phyloP scores from a whole-genome alignment of 1,140 invertebrate species.

The Drosophila serrata region DNA sequence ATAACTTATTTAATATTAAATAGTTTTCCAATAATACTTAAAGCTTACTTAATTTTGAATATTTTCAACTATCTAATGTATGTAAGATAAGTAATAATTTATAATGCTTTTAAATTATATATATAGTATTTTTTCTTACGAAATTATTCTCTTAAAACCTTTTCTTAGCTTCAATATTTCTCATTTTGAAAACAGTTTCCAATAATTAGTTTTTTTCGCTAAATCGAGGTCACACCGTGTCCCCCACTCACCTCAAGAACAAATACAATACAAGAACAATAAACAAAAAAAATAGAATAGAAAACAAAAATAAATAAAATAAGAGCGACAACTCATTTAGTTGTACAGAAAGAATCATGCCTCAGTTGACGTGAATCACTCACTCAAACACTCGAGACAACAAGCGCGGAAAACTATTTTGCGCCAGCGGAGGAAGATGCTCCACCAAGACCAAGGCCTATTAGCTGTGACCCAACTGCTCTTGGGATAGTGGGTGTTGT shows the following conservation, averaged over 20 bases:
- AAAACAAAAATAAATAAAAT: constrained; percentile 52
- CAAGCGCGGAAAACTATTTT: constrained; percentile 71
- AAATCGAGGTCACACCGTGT: constrained; percentile 9
- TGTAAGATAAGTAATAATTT: no score
- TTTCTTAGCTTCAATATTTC: background rate
- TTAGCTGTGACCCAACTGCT: constrained; percentile 67
- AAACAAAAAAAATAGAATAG: constrained; percentile 28
- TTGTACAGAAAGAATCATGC: constrained; percentile 77
- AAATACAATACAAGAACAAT: no score
- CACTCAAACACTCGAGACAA: constrained; percentile 72
- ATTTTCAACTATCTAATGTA: no score
- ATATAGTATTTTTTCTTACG: background rate
- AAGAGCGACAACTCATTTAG: constrained; percentile 82
- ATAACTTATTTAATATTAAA: background rate
- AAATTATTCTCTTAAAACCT: background rate
- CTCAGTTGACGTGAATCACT: constrained; percentile 82
- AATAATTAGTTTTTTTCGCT: background rate
- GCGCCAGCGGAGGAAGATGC: constrained; percentile 24
- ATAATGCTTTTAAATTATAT: background rate
- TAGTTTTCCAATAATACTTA: no score
- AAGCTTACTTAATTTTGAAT: no score
- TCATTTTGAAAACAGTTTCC: background rate
- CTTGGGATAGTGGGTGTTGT: background rate
- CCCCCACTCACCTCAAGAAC: constrained; percentile 17
- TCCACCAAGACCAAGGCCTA: constrained; percentile 66